Evolutionary conservation across 1,140 invertebrate species (phyloP), one percentile per base, ranked within the genome.

Genomic region (Drosophila arizonae): DNA sequence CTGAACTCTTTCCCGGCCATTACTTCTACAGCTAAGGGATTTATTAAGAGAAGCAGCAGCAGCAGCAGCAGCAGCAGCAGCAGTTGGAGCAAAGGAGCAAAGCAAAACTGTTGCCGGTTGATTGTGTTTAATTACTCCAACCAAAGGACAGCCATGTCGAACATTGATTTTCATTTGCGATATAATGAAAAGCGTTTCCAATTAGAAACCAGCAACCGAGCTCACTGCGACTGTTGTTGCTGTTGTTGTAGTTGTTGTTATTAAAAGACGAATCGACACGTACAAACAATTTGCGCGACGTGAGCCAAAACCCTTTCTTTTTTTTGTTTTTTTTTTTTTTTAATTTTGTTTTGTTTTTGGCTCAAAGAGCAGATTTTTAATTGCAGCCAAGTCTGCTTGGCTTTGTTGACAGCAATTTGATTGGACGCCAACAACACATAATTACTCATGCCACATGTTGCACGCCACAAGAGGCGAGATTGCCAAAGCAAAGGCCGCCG

Each of bases 71-170:
- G 10, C n/a, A 45, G 43, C 13, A 15, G 4, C 2, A 21, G 15
- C n/a, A 15, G 43, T 3, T 46, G 43, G 15, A 3, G 5, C 1
- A 51, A n/a, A 24, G 10, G 17, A 56, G 15, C 8, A 28, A 50
- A 55, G 50, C 45, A 51, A 62, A 52, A 62, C 72, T 64, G 15
- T 17, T 76, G 64, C 58, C 63, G 71, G 43, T 71, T 76, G 66
- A 71, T 64, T 76, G 66, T 77, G 76, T 69, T 86, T 87, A 82
- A 86, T 86, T 86, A 87, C 84, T 88, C 82, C 82, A 88, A 79
- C 82, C 76, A 70, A 11, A 46, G 26, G 51, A 54, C 68, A 79
- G 39, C 21, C 46, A 70, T 48, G 48, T 64, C 67, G 62, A 76
- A 68, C 67, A 71, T 75, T 70, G 72, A 75, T 75, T 66, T 71